Evolutionary conservation across 1,140 invertebrate genomes (phyloP), one percentile per base, ranked within the genome.

Genomic region (Ceratoteleas bidentatus): DNA sequence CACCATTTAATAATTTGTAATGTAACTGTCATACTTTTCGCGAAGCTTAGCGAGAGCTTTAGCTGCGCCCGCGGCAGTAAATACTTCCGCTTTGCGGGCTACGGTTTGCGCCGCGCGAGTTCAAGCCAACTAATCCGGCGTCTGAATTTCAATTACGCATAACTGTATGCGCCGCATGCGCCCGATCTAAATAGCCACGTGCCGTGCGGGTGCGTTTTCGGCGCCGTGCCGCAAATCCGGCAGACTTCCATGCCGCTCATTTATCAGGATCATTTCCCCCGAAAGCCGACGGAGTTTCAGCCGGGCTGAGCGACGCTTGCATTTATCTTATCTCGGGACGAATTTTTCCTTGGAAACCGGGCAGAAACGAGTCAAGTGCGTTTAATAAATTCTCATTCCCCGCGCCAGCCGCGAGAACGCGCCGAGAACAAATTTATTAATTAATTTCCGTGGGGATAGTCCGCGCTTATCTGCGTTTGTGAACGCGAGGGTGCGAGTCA

Each of bases 101-200:
- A 10, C 65, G 49, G 57, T 77, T 77, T 54, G 36, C 62, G 40
- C 45, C 76, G 54, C 57, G 45, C 53, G 66, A 60, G 45, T 79
- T 79, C 76, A 40, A 72, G 45, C 61, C 47, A 43, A 43, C 68
- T 79, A 73, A 79, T 79, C 76, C 76, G 62, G 54, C 61, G 68
- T 73, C 68, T 79, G 76, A 73, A 73, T 79, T 79, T 79, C 76
- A 79, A 79, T 79, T 79, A 79, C 75, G 75, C 66, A 15, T 66
- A 66, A 78, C 75, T 78, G 40, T 78, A 78, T 52, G 58, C 45
- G 45, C 66, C 65, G 65, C 54, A 56, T 58, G 60, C 64, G 74
- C 74, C 43, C 60, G 53, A 77, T 69, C 73, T 54, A 61, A 76
- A 66, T 56, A 38, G 50, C 75, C 75, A 66, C 62, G 76, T 61